These are phyloP conservation scores for Cinclus cinclus DNA, from an alignment of 2,113 vertebrate species.

Conservation along the genomic window DNA sequence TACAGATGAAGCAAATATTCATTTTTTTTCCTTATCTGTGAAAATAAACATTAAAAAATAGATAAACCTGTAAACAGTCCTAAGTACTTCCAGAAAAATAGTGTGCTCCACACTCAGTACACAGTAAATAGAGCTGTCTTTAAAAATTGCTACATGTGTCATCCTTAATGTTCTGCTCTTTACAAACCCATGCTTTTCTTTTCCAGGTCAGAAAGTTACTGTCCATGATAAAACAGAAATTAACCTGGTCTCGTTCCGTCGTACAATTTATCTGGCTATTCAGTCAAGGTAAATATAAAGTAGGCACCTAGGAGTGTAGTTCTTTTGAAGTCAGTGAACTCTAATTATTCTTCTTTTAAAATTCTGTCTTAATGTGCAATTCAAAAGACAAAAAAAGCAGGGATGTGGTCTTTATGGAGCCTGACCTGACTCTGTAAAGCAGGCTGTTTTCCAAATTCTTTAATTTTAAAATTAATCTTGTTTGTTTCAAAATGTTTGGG, in stretches of 20 bases:
- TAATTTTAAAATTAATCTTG: neutral
- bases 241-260: constrained; percentile 95
- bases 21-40: neutral
- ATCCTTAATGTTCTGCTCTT: neutral
- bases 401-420: neutral
- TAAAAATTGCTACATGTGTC: neutral
- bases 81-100: neutral
- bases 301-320: neutral
- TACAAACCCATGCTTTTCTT: neutral
- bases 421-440: neutral
- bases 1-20: neutral
- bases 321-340: neutral
- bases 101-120: neutral
- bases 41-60: neutral
- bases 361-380: neutral
- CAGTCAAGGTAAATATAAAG: constrained; percentile 88
- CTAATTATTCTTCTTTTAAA: neutral
- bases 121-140: neutral
- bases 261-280: constrained; percentile 97
- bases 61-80: neutral
- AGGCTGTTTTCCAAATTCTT: neutral
- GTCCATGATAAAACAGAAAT: constrained; percentile 97
- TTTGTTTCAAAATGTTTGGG: neutral
- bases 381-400: neutral
- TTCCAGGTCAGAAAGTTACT: constrained; percentile 88